These are phyloP conservation scores for Leucopsar rothschildi DNA, from an alignment of 2,113 vertebrate species.

Conservation along the genomic window DNA sequence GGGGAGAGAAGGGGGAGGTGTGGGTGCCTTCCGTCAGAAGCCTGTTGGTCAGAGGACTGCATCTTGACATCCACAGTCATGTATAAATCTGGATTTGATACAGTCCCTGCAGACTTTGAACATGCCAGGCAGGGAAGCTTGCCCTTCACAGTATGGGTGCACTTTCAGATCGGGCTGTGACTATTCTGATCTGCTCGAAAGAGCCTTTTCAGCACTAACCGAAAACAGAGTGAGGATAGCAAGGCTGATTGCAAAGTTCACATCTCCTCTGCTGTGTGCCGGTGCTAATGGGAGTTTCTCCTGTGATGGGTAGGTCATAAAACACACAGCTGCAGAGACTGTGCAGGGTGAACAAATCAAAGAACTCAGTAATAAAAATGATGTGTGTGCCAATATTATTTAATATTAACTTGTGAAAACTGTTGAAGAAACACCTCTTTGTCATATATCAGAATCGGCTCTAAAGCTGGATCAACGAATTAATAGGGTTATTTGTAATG, in stretches of 20 bases:
- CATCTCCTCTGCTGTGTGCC: background rate
- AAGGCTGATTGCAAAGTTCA: conserved; percentile 19
- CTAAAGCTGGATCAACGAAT: conserved; percentile 1
- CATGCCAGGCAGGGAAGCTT: conserved; percentile 10
- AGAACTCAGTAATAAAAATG: conserved; percentile 49
- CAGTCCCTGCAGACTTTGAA: background rate
- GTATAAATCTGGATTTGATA: background rate
- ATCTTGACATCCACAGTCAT: background rate
- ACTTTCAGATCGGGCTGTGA: background rate
- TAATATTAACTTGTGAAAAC: conserved; percentile 43
- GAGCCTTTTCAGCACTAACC: background rate
- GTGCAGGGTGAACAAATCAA: conserved; percentile 23
- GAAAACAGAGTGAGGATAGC: background rate
- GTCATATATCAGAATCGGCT: background rate
- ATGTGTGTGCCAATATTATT: conserved; percentile 51
- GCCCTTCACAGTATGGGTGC: conserved; percentile 32
- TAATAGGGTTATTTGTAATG: conserved; percentile 43
- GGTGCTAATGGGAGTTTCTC: conserved; percentile 14
- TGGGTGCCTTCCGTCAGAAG: background rate
- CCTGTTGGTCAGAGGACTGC: background rate
- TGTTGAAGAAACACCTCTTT: conserved; percentile 38
- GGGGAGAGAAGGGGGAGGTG: background rate
- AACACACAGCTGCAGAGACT: conserved; percentile 1
- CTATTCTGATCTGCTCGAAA: conserved; percentile 30
- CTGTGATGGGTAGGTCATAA: conserved; percentile 33